Percentiles rank a stretch among this genome's conserved stretches.
Conservation (phyloP, 2,797 vertebrate species). For the Craterocephalus amniculus region DNA sequence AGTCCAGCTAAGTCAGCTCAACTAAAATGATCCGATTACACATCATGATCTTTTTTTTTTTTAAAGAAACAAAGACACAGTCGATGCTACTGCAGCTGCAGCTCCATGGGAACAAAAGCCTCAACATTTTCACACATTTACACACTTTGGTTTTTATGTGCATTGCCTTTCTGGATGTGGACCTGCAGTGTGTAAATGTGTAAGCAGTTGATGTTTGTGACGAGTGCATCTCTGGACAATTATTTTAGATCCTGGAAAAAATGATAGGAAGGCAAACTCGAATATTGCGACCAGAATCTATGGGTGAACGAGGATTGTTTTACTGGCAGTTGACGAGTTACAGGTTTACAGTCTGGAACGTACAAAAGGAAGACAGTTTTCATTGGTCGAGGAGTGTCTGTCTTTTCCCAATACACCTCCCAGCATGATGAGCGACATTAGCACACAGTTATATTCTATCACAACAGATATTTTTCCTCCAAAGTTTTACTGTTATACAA, state of each 20-base stretch:
- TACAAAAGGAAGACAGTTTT: constrained; percentile 67
- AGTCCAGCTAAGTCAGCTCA: constrained; percentile 64
- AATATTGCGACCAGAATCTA: constrained; percentile 35
- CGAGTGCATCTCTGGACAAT: constrained; percentile 37
- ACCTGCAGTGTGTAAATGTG: constrained; percentile 6
- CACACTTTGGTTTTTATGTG: constrained; percentile 22
- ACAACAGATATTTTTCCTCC: constrained; percentile 43
- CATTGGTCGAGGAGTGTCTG: constrained; percentile 47
- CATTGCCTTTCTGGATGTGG: constrained; percentile 17
- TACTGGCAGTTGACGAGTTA: constrained; percentile 39
- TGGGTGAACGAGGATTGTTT: constrained; percentile 22
- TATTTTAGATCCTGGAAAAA: constrained; percentile 12
- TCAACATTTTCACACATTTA: constrained; percentile 23
- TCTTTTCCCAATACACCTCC: constrained; percentile 11
- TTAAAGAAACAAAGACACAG: constrained; percentile 35
- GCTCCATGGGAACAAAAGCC: constrained; percentile 22
- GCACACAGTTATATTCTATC: constrained; percentile 42
- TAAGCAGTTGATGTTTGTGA: constrained; percentile 12
- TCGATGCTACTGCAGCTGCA: constrained; percentile 40
- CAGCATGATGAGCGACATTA: constrained; percentile 40
- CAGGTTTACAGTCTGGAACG: constrained; percentile 32
- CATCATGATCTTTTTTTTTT: constrained; percentile 18
- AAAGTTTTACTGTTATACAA: constrained; percentile 69
- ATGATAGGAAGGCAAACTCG: constrained; percentile 57
- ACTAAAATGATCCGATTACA: constrained; percentile 51